phyloP scores from a whole-genome alignment of 1,140 invertebrate species.

The Panagrolaimus sp. region DNA sequence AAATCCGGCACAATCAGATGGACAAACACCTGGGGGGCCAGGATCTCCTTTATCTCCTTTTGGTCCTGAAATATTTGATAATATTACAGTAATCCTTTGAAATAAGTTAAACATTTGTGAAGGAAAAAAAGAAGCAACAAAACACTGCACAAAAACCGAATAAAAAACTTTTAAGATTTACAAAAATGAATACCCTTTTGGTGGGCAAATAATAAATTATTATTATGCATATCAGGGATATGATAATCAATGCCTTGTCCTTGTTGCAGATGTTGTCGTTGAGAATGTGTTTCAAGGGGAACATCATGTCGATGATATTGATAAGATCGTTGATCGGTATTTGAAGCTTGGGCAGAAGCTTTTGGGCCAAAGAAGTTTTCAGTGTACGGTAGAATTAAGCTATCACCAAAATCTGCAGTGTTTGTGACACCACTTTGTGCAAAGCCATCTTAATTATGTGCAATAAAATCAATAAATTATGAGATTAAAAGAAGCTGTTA shows the following conservation, averaged over 20 bases:
- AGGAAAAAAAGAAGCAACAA: neutral
- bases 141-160: neutral
- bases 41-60: conserved; percentile 32
- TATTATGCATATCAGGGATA: neutral
- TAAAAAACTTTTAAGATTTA: neutral
- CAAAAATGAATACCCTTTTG: neutral
- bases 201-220: neutral
- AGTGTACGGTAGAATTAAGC: conserved; percentile 7
- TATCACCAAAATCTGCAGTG: conserved; percentile 2
- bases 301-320: too few species aligned
- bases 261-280: too few species aligned
- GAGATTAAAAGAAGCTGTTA: neutral
- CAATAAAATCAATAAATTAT: neutral
- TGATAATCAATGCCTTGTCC: neutral
- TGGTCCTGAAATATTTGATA: conserved; percentile 9
- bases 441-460: neutral
- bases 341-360: neutral
- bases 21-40: conserved; percentile 39
- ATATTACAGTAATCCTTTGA: too few species aligned
- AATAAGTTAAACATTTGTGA: neutral
- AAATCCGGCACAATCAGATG: conserved; percentile 25
- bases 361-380: neutral
- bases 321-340: too few species aligned
- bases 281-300: too few species aligned
- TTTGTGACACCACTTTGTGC: neutral